phyloP scores from a whole-genome alignment of 30 jellyfish, hydroid and myxozoan genomes.

The Pelagia noctiluca region DNA sequence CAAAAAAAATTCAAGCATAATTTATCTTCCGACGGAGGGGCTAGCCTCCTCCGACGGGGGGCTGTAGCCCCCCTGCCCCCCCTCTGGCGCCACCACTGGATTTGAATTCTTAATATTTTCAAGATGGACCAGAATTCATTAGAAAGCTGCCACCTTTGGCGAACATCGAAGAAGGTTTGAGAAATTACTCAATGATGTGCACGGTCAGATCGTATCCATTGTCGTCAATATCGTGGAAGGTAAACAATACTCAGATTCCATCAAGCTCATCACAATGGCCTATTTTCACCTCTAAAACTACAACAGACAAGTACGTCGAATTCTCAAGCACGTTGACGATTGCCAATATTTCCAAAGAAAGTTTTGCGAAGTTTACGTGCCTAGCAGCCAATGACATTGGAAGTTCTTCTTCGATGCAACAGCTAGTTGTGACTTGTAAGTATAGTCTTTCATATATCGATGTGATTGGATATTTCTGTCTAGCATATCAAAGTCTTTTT shows the following conservation, averaged over 20 bases:
- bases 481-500: not conserved
- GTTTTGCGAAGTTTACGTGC: constrained; percentile 58
- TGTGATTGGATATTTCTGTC: not conserved
- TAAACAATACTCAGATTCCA: not conserved
- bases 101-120: not conserved
- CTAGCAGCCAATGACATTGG: constrained; percentile 42
- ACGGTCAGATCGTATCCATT: constrained; percentile 52
- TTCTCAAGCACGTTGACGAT: constrained; percentile 9
- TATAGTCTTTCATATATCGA: not conserved
- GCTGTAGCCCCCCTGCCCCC: too few species aligned
- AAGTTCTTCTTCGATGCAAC: not conserved
- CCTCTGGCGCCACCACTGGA: too few species aligned
- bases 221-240: constrained; percentile 38
- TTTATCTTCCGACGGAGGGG: too few species aligned
- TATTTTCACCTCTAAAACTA: not conserved
- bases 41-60: too few species aligned
- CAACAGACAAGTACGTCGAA: not conserved
- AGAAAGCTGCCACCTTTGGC: not conserved
- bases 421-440: constrained; percentile 51
- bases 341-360: not conserved
- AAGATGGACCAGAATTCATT: constrained; percentile 42
- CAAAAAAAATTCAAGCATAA: too few species aligned
- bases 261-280: not conserved
- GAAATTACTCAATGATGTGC: constrained; percentile 16
- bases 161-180: constrained; percentile 32